phyloP scores from a whole-genome alignment of 1,140 invertebrate genomes.

The Hetaerina americana region DNA sequence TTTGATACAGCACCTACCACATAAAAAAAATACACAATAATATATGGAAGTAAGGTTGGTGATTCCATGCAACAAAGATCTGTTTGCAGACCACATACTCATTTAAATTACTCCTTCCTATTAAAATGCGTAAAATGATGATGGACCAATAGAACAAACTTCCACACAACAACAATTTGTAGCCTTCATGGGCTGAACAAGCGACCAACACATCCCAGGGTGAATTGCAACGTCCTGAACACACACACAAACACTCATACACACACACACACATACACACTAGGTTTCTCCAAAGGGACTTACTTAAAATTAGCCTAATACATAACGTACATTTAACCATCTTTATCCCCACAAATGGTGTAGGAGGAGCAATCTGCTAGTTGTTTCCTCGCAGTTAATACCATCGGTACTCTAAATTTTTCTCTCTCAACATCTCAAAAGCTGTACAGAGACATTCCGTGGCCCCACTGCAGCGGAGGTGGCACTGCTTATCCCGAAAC shows the following conservation, averaged over 20 bases:
- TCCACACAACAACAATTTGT: background rate
- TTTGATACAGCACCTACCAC: constrained; percentile 6
- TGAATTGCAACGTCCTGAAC: constrained; percentile 2
- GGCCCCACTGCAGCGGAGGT: background rate
- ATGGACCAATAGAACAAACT: background rate
- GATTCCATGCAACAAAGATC: constrained; percentile 4
- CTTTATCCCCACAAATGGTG: constrained; percentile 2
- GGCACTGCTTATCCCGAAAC: constrained; percentile 2
- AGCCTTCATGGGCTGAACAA: background rate
- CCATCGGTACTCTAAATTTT: background rate
- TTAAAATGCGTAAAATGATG: background rate
- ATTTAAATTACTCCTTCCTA: background rate
- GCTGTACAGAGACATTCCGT: constrained; percentile 4
- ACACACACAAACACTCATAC: background rate
- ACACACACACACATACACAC: constrained; percentile 1
- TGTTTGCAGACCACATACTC: background rate
- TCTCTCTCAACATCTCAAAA: background rate
- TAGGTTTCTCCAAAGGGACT: background rate
- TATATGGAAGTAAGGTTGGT: background rate
- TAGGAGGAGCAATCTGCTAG: background rate
- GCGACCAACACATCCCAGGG: constrained; percentile 1
- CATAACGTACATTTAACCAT: constrained; percentile 6
- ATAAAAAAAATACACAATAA: constrained; percentile 4
- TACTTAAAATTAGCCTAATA: constrained; percentile 7
- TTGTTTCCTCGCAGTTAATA: constrained; percentile 2